These are phyloP conservation scores for Urosaurus nigricauda DNA, from an alignment of 2,797 vertebrate genomes.

Conservation along the genomic window DNA sequence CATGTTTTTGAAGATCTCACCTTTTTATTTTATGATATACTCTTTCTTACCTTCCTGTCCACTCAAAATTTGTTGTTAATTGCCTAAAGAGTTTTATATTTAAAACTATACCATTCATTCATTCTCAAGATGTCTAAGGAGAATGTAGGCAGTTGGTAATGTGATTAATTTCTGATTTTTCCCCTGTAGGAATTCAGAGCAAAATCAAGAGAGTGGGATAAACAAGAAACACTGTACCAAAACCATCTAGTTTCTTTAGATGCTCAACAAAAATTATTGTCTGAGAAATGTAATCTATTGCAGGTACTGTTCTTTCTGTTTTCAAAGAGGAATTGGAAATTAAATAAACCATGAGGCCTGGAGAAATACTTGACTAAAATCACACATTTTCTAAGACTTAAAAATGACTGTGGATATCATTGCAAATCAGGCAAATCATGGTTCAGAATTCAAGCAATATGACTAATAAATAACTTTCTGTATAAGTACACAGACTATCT, in stretches of 20 bases:
- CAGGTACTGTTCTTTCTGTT: constrained; percentile 75
- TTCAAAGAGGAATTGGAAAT: constrained; percentile 25
- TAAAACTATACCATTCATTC: not conserved
- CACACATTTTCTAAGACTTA: constrained; percentile 22
- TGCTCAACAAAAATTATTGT: constrained; percentile 74
- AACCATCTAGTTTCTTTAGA: constrained; percentile 74
- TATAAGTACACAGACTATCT: not conserved
- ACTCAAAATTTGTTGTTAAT: constrained; percentile 13
- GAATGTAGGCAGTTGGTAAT: not conserved
- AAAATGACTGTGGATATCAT: constrained; percentile 7
- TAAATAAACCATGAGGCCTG: constrained; percentile 11
- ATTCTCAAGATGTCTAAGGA: constrained; percentile 8
- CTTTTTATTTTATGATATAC: not conserved
- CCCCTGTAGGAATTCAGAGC: constrained; percentile 77
- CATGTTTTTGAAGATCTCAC: not conserved
- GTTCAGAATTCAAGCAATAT: constrained; percentile 2
- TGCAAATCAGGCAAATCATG: constrained; percentile 17
- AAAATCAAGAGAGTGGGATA: constrained; percentile 80
- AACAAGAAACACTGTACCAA: constrained; percentile 73
- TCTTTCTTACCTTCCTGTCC: not conserved
- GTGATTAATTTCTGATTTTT: constrained; percentile 11
- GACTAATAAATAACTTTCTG: not conserved
- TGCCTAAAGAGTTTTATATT: not conserved
- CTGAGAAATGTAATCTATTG: constrained; percentile 76
- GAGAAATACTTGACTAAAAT: not conserved